These are phyloP conservation scores for Caenorhabditis tropicalis DNA, from an alignment of 1,140 invertebrate genomes.

Conservation along the genomic window DNA sequence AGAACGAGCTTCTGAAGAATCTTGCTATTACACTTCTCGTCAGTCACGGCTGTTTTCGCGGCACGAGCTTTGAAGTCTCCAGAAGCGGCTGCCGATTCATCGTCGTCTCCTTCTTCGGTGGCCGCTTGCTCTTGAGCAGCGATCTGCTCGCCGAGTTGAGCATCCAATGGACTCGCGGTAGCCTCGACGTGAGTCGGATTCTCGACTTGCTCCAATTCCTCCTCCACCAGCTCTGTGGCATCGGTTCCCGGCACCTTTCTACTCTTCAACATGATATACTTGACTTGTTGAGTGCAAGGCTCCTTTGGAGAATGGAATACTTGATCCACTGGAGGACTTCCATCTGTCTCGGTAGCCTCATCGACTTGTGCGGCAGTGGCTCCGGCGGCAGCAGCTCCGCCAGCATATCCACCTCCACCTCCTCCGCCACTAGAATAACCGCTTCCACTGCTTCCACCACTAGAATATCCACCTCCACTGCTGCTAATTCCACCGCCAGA, in stretches of 20 bases:
- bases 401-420: constrained; percentile 17
- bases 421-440: background rate
- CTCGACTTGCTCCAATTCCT: constrained; percentile 29
- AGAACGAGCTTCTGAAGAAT: constrained; percentile 46
- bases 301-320: constrained; percentile 12
- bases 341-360: constrained; percentile 14
- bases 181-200: background rate
- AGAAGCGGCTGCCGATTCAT: background rate
- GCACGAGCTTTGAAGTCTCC: constrained; percentile 43
- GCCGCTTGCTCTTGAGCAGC: constrained; percentile 5
- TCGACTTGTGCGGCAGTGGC: constrained; percentile 38
- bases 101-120: background rate
- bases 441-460: background rate
- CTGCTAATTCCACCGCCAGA: background rate
- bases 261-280: constrained; percentile 31
- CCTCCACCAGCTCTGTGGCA: constrained; percentile 16
- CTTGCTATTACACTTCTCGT: constrained; percentile 56
- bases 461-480: background rate
- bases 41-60: constrained; percentile 45
- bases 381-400: background rate
- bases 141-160: constrained; percentile 31
- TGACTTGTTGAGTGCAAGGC: constrained; percentile 15
- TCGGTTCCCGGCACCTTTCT: constrained; percentile 11
- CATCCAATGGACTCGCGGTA: constrained; percentile 32
- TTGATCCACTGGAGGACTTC: background rate